Percentiles rank a stretch among this genome's conserved stretches.
These are phyloP conservation scores for Sturnus vulgaris DNA, from an alignment of 2,113 vertebrate species.

Conservation along the genomic window DNA sequence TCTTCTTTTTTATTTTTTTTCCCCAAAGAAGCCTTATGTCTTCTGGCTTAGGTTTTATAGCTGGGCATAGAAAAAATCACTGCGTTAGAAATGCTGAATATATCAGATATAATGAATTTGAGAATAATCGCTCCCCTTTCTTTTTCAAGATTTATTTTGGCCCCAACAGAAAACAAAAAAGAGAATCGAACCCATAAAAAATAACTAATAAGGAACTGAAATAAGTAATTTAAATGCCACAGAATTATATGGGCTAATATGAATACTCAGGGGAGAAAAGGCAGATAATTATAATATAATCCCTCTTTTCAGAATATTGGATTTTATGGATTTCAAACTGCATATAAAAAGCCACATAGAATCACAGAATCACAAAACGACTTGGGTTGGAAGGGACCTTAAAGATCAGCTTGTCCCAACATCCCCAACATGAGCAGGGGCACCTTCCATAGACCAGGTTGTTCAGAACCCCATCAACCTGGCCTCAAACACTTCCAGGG, in stretches of 20 bases:
- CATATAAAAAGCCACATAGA: neutral
- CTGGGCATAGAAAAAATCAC: neutral
- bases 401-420: neutral
- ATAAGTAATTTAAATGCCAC: neutral
- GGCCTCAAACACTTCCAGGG: neutral
- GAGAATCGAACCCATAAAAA: neutral
- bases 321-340: neutral
- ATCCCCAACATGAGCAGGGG: fast-evolving
- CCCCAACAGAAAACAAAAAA: neutral
- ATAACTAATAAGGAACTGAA: neutral
- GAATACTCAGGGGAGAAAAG: neutral
- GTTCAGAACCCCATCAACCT: neutral
- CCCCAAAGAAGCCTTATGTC: neutral
- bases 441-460: neutral
- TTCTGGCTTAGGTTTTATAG: neutral
- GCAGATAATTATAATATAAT: neutral
- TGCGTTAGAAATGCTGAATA: neutral
- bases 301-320: neutral
- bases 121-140: neutral
- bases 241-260: neutral
- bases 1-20: neutral
- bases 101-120: neutral
- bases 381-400: neutral
- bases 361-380: neutral
- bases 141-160: neutral